Base-by-base conservation (phyloP, 2,888 invertebrate species). In the Archaeoteleia sp. region DNA sequence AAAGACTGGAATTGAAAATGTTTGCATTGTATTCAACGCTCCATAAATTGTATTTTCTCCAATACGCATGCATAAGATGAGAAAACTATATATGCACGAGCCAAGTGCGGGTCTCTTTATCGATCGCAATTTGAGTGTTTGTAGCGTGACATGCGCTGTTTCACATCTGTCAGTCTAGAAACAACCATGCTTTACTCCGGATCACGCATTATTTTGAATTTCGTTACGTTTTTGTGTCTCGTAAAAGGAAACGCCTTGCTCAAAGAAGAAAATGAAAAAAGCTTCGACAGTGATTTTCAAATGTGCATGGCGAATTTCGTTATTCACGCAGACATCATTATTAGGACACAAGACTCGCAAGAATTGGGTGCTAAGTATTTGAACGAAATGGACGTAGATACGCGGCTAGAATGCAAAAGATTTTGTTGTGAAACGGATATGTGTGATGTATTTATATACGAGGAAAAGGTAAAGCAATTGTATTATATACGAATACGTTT, bases 371-470 rank as follows among this genome's bases (percentile, higher is more conserved):
- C 96, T 48, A 92, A 93, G 81, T 96, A 94, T 86, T 87, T 96
- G 40, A 94, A 93, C 81, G 95, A 95, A 84, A 90, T 93, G 70
- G 95, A 95, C 84, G 88, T 95, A 79, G 91, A 92, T 74, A 90
- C 93, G 48, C 89, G 93, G 73, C 90, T 91, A 76, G 95, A 95
- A 82, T 96, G 96, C 82, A 88, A 95, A 79, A 89, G 92, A 46
- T 89, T 95, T 69, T 96, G 96, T 87, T 96, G 96, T 86, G 92
- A 94, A 85, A 95, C 95, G 1, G 91, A 92, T 43, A 87, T 90
- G 67, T 96, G 96, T 85, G 95, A 96, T 86, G 95, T 96, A 14
- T 96, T 95, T 85, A 93, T 96, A 73, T 96, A 93, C 82, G 96
- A 96, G 85, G 94, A 96, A 82, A 96, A 95, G 91, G 95, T 94